Conservation (phyloP, 1,140 invertebrate genomes). For the Cyclina sinensis region DNA sequence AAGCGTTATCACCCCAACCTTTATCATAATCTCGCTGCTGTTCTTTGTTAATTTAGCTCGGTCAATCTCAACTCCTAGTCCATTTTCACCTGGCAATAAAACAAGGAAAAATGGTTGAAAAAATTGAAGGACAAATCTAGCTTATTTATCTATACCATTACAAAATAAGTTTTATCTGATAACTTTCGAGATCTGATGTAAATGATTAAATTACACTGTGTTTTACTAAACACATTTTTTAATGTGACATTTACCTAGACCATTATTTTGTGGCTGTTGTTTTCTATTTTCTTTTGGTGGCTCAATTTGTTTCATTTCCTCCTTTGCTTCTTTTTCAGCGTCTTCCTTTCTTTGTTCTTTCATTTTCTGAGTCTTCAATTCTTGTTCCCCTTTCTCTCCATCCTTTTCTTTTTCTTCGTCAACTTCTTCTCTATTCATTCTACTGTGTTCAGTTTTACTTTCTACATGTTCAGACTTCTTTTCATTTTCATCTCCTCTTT, state of each 20-base stretch:
- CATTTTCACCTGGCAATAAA: conserved; percentile 90
- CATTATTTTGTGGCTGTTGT: not conserved
- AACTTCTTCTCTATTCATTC: not conserved
- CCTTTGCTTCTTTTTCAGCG: not conserved
- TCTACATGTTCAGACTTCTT: not conserved
- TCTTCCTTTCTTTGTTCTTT: not conserved
- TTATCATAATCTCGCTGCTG: conserved; percentile 96
- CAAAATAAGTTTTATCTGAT: not conserved
- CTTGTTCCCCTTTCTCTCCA: not conserved
- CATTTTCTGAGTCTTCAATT: not conserved
- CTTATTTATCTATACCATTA: too few relatives aligned
- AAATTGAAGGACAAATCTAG: not conserved
- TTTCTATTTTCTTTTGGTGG: conserved; percentile 16
- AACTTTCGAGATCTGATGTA: not conserved
- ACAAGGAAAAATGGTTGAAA: not conserved
- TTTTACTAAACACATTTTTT: not conserved
- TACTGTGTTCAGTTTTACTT: not conserved
- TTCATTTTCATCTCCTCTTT: not conserved
- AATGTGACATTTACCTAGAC: not conserved
- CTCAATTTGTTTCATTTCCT: conserved; percentile 1
- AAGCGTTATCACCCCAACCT: conserved; percentile 98
- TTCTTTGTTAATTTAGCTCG: conserved; percentile 92
- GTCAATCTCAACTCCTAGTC: conserved; percentile 94
- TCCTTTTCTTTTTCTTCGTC: conserved; percentile 1
- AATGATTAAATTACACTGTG: not conserved